A percentile compares a stretch with the other conserved stretches of the same genome.
These are phyloP conservation scores for Oncorhynchus masou DNA, from an alignment of 2,113 vertebrate species.

Conservation along the genomic window DNA sequence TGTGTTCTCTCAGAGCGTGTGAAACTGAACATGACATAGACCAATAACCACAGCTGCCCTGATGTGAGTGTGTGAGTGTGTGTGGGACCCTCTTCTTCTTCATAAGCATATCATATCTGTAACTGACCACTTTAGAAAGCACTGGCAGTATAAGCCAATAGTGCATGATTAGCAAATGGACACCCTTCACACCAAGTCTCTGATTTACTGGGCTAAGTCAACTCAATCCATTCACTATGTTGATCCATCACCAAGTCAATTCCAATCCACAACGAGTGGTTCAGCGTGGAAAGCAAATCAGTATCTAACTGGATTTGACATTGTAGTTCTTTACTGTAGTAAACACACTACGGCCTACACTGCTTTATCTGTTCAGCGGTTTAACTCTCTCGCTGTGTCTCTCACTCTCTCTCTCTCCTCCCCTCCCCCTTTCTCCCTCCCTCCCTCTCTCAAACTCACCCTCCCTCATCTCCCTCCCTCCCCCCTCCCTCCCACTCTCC, in stretches of 20 bases:
- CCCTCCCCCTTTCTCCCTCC: not conserved
- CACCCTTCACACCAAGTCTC: conserved; percentile 24
- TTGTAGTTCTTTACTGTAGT: not conserved
- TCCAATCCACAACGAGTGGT: conserved; percentile 3
- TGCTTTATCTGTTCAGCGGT: not conserved
- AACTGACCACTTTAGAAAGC: not conserved
- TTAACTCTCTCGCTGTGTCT: not conserved
- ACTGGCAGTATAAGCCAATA: not conserved
- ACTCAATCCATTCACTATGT: not conserved
- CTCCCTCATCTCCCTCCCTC: not conserved
- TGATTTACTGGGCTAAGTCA: conserved; percentile 28
- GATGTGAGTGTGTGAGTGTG: not conserved
- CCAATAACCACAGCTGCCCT: not conserved
- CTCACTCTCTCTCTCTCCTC: not conserved
- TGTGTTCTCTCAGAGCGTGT: not conserved
- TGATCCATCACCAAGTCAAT: conserved; percentile 10
- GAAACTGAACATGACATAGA: not conserved
- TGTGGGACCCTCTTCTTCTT: not conserved
- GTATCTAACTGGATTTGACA: not conserved
- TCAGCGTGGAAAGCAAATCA: not conserved
- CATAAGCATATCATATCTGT: conserved; percentile 1
- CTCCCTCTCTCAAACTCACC: too few species aligned
- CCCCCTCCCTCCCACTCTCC: too few species aligned
- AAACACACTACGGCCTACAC: not conserved
- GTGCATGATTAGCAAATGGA: conserved; percentile 25